Conservation (phyloP, 2,888 invertebrate species). For the Norana najaformis region DNA sequence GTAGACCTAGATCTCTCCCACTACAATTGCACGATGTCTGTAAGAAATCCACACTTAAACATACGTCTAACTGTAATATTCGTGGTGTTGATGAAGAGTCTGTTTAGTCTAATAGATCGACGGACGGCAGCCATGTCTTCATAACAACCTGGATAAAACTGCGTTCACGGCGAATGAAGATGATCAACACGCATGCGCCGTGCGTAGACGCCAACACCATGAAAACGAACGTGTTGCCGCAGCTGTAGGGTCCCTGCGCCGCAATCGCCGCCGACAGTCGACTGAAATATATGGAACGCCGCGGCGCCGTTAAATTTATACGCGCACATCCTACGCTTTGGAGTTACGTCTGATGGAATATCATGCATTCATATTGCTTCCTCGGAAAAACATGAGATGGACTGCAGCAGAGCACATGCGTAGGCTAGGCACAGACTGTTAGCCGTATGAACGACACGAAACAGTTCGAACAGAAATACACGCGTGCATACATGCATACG, state of each 20-base stretch:
- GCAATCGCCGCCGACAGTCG: background rate
- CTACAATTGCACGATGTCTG: too few relatives aligned
- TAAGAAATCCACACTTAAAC: too few relatives aligned
- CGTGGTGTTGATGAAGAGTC: background rate
- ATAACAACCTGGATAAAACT: background rate
- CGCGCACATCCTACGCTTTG: background rate
- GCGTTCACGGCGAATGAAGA: background rate
- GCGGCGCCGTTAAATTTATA: background rate
- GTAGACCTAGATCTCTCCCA: background rate
- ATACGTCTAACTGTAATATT: background rate
- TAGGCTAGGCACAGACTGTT: too few relatives aligned
- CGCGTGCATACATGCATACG: too few relatives aligned
- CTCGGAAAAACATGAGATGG: too few relatives aligned
- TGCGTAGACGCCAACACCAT: background rate
- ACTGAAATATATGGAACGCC: background rate
- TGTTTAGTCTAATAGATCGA: background rate
- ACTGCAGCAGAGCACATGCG: too few relatives aligned
- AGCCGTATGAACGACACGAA: too few relatives aligned
- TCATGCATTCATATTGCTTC: background rate
- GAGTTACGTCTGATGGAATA: background rate
- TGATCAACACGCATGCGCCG: background rate
- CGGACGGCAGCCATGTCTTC: background rate
- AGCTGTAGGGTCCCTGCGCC: background rate
- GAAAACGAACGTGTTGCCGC: background rate
- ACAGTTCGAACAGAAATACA: too few relatives aligned